Conservation (phyloP, 2,797 vertebrate species). For the Lithobates pipiens region DNA sequence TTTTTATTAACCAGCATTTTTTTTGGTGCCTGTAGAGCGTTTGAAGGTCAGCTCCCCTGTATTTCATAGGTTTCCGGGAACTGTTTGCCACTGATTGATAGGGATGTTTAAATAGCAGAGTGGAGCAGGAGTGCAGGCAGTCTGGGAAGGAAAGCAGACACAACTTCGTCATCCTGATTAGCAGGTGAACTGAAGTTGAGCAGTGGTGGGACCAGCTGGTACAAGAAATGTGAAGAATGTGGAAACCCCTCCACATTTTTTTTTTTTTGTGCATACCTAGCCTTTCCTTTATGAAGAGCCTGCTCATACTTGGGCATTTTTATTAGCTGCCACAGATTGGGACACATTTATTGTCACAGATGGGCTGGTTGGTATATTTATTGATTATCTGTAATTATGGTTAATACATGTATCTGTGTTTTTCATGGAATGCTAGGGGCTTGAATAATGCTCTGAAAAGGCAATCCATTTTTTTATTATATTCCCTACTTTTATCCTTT, state of each 20-base stretch:
- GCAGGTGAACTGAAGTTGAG: slow-evolving; percentile 59
- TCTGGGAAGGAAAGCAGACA: slow-evolving; percentile 22
- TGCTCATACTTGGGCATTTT: no score
- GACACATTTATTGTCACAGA: no score
- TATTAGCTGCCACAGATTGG: no score
- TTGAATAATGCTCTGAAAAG: no score
- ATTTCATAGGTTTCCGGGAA: slow-evolving; percentile 28
- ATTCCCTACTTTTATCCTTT: no score
- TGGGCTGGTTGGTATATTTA: no score
- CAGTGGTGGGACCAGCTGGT: slow-evolving; percentile 56
- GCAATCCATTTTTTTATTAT: no score
- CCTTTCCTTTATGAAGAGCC: no score
- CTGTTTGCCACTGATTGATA: slow-evolving; percentile 10
- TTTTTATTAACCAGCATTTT: background rate
- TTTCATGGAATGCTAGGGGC: no score
- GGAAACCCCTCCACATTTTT: slow-evolving; percentile 17
- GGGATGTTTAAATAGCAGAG: slow-evolving; percentile 13
- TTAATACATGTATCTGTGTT: no score
- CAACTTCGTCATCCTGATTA: slow-evolving; percentile 32
- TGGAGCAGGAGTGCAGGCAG: slow-evolving; percentile 6
- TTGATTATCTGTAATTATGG: no score
- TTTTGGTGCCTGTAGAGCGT: background rate
- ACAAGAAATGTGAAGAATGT: slow-evolving; percentile 59
- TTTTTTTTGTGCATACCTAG: no score
- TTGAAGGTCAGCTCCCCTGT: background rate